These are phyloP conservation scores for Callimorpha dominula DNA, from an alignment of 2,888 invertebrate species.

Conservation along the genomic window DNA sequence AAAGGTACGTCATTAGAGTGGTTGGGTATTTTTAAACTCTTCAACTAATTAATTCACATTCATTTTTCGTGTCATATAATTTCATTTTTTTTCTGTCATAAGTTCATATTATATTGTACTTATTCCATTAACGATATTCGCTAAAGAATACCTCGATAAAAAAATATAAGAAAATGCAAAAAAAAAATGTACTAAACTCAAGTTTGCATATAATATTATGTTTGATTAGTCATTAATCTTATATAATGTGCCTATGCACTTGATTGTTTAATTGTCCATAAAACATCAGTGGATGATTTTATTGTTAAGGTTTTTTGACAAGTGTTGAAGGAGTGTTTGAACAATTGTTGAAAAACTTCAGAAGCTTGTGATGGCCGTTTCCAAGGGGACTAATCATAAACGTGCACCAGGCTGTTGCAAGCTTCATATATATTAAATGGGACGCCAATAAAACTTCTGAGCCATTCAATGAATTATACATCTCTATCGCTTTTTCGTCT, in stretches of 20 bases:
- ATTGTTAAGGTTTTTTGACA: slow-evolving; percentile 56
- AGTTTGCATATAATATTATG: slow-evolving; percentile 83
- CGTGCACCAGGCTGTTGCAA: slow-evolving; percentile 58
- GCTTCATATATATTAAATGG: slow-evolving; percentile 50
- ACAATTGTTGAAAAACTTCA: slow-evolving; percentile 58
- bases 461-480: slow-evolving; percentile 23
- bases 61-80: slow-evolving; percentile 72
- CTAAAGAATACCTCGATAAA: slow-evolving; percentile 79
- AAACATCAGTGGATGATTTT: slow-evolving; percentile 66
- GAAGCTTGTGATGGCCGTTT: slow-evolving; percentile 60
- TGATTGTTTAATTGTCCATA: slow-evolving; percentile 64
- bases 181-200: slow-evolving; percentile 74
- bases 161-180: slow-evolving; percentile 71
- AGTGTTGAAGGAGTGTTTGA: slow-evolving; percentile 45
- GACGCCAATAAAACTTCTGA: slow-evolving; percentile 54
- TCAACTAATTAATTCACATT: slow-evolving; percentile 73
- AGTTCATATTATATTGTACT: slow-evolving; percentile 84
- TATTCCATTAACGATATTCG: slow-evolving; percentile 84
- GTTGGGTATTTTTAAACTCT: slow-evolving; percentile 79
- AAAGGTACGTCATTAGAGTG: slow-evolving; percentile 70
- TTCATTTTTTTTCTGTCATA: slow-evolving; percentile 76
- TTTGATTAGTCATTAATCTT: slow-evolving; percentile 80
- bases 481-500: slow-evolving; percentile 28
- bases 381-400: slow-evolving; percentile 59
- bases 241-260: slow-evolving; percentile 84